Evolutionary conservation across 2,113 vertebrate species (phyloP).

Genomic region (Sander lucioperca): DNA sequence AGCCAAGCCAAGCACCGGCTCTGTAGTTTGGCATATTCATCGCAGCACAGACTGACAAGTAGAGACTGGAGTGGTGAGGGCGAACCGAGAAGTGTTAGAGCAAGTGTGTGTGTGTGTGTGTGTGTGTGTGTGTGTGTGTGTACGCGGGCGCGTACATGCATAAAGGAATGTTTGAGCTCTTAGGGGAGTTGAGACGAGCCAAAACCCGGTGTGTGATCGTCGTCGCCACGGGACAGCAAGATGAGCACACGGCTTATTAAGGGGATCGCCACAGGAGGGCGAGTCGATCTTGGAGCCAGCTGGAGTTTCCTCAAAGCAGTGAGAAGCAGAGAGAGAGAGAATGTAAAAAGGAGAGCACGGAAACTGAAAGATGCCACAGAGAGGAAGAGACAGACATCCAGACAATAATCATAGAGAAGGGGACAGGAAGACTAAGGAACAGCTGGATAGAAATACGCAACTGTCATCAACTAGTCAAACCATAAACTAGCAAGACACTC

Average conservation of each 20-base stretch:
- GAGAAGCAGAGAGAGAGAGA: neutral
- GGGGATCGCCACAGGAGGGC: constrained; percentile 37
- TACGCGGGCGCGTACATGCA: neutral
- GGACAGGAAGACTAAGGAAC: neutral
- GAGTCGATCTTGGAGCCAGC: constrained; percentile 58
- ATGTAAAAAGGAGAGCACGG: neutral
- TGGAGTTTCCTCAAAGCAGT: constrained; percentile 58
- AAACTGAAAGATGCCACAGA: neutral
- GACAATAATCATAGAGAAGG: neutral
- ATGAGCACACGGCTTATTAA: constrained; percentile 50
- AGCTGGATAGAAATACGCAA: neutral
- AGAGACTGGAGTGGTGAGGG: neutral
- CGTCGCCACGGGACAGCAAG: constrained; percentile 41
- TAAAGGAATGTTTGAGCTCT: constrained; percentile 8
- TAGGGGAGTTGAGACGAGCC: constrained; percentile 28
- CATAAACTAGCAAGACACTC: neutral
- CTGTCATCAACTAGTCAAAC: neutral
- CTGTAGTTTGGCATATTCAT: constrained; percentile 25
- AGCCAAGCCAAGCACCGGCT: constrained; percentile 12
- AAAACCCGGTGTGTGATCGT: constrained; percentile 61
- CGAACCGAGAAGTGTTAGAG: neutral
- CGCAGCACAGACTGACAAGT: neutral
- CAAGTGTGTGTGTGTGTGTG: neutral
- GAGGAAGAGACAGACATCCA: neutral
- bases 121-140: constrained; percentile 3